Evolutionary conservation across 2,888 invertebrate species (phyloP).

Genomic region (Chaetogeoica ovagalla): DNA sequence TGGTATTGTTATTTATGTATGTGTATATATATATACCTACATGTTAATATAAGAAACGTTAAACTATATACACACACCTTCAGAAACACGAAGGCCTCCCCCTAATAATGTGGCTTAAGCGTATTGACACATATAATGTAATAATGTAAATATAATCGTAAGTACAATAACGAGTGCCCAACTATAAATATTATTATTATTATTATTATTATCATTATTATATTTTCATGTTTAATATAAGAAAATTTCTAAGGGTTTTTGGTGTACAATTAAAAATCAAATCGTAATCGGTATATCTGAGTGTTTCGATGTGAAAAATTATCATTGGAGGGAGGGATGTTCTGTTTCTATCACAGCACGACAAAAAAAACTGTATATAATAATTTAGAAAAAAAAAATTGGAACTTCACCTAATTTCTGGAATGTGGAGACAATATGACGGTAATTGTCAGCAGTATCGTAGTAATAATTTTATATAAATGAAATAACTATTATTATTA

Average conservation of each 20-base stretch:
- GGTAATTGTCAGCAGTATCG: slow-evolving; percentile 17
- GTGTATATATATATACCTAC: slow-evolving; percentile 7
- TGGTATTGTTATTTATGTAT: neutral
- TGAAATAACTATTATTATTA: slow-evolving; percentile 2
- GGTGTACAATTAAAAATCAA: neutral
- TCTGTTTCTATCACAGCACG: slow-evolving; percentile 43
- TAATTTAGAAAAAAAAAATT: slow-evolving; percentile 26
- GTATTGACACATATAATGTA: slow-evolving; percentile 36
- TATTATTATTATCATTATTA: too few relatives aligned
- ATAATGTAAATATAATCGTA: slow-evolving; percentile 42
- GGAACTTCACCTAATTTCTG: slow-evolving; percentile 49
- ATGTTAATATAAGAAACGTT: slow-evolving; percentile 25
- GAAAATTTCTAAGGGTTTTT: slow-evolving; percentile 22
- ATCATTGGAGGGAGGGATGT: slow-evolving; percentile 40
- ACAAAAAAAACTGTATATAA: slow-evolving; percentile 11
- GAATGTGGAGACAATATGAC: slow-evolving; percentile 44
- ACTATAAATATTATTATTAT: slow-evolving; percentile 4
- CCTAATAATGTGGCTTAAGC: slow-evolving; percentile 48
- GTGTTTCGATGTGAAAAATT: slow-evolving; percentile 20
- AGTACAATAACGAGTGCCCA: slow-evolving; percentile 52
- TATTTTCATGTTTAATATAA: slow-evolving; percentile 24
- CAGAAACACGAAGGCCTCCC: slow-evolving; percentile 27
- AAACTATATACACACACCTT: slow-evolving; percentile 24
- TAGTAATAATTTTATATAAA: slow-evolving; percentile 15
- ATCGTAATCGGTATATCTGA: neutral